phyloP scores from a whole-genome alignment of 2,888 invertebrate species.

The Cephus rjabovi region DNA sequence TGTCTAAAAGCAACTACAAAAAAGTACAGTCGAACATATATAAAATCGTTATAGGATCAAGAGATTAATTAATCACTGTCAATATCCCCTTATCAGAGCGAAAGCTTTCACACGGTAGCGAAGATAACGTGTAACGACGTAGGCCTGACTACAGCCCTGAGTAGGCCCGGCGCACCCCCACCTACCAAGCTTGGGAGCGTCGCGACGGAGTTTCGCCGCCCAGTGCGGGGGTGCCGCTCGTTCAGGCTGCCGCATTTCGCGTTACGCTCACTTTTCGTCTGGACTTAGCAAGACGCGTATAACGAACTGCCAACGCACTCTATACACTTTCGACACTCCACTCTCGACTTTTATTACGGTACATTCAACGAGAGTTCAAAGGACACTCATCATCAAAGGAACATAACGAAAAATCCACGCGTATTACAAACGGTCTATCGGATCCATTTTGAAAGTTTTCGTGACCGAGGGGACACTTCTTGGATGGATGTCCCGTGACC shows the following conservation, averaged over 20 bases:
- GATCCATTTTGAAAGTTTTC: background rate
- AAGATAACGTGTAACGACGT: background rate
- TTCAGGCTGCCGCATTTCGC: slow-evolving; percentile 31
- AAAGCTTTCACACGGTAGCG: background rate
- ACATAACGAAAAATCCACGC: background rate
- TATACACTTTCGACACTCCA: background rate
- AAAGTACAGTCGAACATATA: background rate
- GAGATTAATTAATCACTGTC: background rate
- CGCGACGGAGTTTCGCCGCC: slow-evolving; percentile 23
- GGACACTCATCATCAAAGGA: background rate
- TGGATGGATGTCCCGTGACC: background rate
- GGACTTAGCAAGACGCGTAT: background rate
- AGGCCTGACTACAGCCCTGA: background rate
- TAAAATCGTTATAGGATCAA: background rate
- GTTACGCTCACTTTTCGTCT: slow-evolving; percentile 5
- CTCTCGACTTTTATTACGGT: background rate
- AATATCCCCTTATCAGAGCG: background rate
- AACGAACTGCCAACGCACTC: background rate
- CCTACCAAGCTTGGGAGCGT: slow-evolving; percentile 29
- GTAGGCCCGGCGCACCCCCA: slow-evolving; percentile 10
- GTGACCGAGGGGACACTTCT: background rate
- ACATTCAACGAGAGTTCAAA: background rate
- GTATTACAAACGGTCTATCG: background rate
- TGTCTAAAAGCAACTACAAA: background rate
- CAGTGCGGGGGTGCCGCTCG: slow-evolving; percentile 49